Base-by-base conservation (phyloP, 2,888 invertebrate genomes). In the Tetanocera ferruginea region DNA sequence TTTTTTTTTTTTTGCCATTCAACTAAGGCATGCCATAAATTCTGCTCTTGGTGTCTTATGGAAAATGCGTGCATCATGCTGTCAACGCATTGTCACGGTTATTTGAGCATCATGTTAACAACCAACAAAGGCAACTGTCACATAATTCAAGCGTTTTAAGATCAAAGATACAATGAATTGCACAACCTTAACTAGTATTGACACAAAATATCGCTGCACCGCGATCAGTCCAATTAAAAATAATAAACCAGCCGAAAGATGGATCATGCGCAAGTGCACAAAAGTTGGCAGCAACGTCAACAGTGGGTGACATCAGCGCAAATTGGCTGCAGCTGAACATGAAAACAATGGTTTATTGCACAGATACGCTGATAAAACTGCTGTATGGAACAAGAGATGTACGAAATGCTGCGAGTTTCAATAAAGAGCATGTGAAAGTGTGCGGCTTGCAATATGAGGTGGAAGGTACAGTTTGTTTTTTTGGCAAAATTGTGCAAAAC, bases 221-320 rank as follows among this genome's bases (percentile, higher is more conserved):
- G 23, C 49, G 19, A 75, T 77, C 79, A 60, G 62, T 51, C 76
- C 78, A 79, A 79, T 79, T 79, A 79, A 79, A 79, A 79, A 76
- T 78, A 79, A 79, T 75, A 79, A 78, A 73, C 51, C 76, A 72
- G 25, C 76, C 25, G 31, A 57, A 25, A 72, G 60, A 57, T 55
- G 72, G 55, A 60, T 75, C 75, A 75, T 66, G 67, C 19, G 34
- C 9, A 67, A 67, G 17, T 34, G 23, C 31, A 67, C 34, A 37
- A 11, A 67, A 67, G 23, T 43, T 67, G 23, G 37, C 23, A 14
- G 23, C 67, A 67, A 37, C 19, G 67, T 23, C 34, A 23, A 19
- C 17, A 60, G 74, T 78, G 70, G 77, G 77, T 78, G 77, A 78
- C 77, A 78, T 74, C 60, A 69, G 72, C 77, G 69, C 74, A 78